Conservation (phyloP, 2,888 invertebrate genomes). For the Nephrotoma flavescens region DNA sequence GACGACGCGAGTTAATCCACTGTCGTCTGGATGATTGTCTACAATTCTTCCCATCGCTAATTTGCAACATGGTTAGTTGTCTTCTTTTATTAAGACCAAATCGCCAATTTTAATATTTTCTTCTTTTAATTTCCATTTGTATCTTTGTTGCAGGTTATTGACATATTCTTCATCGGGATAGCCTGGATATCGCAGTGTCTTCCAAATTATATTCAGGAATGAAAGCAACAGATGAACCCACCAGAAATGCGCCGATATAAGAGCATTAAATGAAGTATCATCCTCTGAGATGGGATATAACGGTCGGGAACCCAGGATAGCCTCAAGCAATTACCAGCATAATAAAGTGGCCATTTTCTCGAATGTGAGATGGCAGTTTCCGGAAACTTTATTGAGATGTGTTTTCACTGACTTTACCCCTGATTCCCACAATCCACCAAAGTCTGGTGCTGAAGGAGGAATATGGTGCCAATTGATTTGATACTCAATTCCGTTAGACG, state of each 20-base stretch:
- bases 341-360: too few relatives aligned
- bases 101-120: background rate
- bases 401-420: background rate
- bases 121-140: too few relatives aligned
- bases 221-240: background rate
- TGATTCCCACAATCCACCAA: background rate
- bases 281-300: background rate
- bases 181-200: background rate
- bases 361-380: too few relatives aligned
- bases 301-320: too few relatives aligned
- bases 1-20: background rate
- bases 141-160: background rate
- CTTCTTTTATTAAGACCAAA: background rate
- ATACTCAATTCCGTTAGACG: too few relatives aligned
- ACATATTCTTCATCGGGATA: background rate
- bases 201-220: background rate
- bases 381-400: background rate
- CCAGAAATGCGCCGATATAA: background rate
- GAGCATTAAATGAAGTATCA: background rate
- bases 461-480: background rate
- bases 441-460: background rate
- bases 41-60: too few relatives aligned
- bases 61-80: background rate
- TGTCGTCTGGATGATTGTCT: background rate
- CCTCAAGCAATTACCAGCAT: too few relatives aligned